Conservation (phyloP, 2,888 invertebrate genomes). For the Eudasyphora cyanicolor region DNA sequence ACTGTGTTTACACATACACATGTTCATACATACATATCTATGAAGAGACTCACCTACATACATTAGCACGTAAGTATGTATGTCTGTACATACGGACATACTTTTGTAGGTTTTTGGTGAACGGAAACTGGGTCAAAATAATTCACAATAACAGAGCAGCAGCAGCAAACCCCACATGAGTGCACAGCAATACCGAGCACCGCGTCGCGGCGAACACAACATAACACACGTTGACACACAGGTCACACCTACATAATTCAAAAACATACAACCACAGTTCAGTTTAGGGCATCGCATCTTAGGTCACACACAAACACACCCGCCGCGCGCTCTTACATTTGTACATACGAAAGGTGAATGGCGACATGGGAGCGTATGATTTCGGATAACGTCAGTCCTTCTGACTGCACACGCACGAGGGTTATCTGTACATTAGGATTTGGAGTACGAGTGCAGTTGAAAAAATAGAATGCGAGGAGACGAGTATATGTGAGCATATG, state of each 20-base stretch:
- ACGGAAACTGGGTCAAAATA: conserved; percentile 57
- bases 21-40: neutral
- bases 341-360: no score
- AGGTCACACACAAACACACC: no score
- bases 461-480: no score
- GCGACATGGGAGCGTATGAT: no score
- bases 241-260: neutral
- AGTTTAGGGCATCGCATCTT: neutral
- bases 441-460: conserved; percentile 4
- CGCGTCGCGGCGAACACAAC: no score
- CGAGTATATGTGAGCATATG: no score
- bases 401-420: neutral
- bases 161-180: conserved; percentile 42
- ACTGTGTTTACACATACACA: neutral
- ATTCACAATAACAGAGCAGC: conserved; percentile 57
- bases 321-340: no score
- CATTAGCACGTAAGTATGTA: no score
- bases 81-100: conserved; percentile 32
- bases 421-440: neutral
- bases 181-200: no score
- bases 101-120: conserved; percentile 38
- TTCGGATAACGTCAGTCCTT: neutral
- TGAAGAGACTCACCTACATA: no score
- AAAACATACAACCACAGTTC: neutral
- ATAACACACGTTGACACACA: neutral